Evolutionary conservation across 2,888 invertebrate species (phyloP), one percentile per base, ranked within the genome.

Genomic region (Pyrrhia umbra): DNA sequence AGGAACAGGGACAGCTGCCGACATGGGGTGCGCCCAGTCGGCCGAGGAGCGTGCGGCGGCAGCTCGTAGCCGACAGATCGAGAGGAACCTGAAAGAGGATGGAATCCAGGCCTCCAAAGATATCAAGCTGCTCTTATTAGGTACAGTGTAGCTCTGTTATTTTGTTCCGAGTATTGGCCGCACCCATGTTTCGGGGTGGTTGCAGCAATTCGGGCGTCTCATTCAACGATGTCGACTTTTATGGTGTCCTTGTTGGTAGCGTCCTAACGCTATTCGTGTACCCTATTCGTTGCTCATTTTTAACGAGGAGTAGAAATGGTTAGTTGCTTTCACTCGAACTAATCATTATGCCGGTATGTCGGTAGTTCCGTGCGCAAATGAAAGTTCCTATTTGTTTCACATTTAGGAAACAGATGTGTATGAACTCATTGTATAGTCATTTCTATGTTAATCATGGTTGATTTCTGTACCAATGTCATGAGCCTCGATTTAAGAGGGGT

Each of bases 1-100:
- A 92, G 91, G 89, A 88, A 86, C 88, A 89, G 88, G 87, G 91
- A 95, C 93, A 92, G 92, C 94, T 90, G 92, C 95, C 94, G 94
- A 92, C 91, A 99, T 99, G 99, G 99, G 99, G 96, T 99, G 99
- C 96, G 98, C 99, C 95, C 98, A 99, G 97, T 99, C 99, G 95
- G 99, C 99, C 87, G 99, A 99, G 95, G 99, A 99, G 96, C 97
- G 99, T 95, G 98, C 98, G 91, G 99, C 99, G 90, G 97, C 98
- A 95, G 99, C 99, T 95, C 97, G 99, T 94, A 99, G 98, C 96
- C 98, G 98, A 95, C 97, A 98, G 95, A 99, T 99, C 90, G 99
- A 99, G 95, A 98, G 98, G 95, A 98, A 98, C 94, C 96, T 99
- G 86, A 99, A 99, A 95, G 99, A 99, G 95, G 99, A 99, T 95